A percentile compares a stretch with the other conserved stretches of the same genome.
Evolutionary conservation across 1,140 invertebrate species (phyloP).

Genomic region (Telenomus remus): DNA sequence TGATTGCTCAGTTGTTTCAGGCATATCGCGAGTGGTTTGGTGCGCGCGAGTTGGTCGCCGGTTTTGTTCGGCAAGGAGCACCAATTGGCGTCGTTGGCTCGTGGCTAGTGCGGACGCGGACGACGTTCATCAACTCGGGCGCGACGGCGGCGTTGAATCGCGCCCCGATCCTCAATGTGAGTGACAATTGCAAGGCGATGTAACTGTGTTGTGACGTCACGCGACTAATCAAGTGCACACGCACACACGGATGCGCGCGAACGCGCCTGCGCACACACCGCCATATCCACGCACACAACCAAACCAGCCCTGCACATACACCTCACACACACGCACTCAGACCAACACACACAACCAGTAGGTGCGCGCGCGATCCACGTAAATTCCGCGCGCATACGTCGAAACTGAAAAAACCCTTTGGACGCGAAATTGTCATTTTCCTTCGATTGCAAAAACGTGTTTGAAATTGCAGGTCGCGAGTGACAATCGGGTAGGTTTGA

Average conservation of each 20-base stretch:
- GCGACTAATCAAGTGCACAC: slow-evolving; percentile 72
- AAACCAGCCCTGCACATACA: slow-evolving; percentile 46
- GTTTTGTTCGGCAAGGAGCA: slow-evolving; percentile 48
- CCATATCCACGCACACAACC: slow-evolving; percentile 22
- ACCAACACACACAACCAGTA: slow-evolving; percentile 8
- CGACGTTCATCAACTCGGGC: slow-evolving; percentile 26
- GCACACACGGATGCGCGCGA: slow-evolving; percentile 49
- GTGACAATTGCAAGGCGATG: slow-evolving; percentile 71
- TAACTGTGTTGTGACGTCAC: slow-evolving; percentile 74
- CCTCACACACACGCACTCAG: slow-evolving; percentile 49
- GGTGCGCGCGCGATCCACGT: slow-evolving; percentile 50
- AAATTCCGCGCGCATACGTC: slow-evolving; percentile 53
- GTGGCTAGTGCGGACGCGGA: slow-evolving; percentile 48
- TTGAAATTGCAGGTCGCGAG: no score
- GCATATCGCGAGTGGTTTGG: slow-evolving; percentile 67
- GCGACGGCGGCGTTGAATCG: slow-evolving; percentile 33
- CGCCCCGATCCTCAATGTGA: slow-evolving; percentile 53
- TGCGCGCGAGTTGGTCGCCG: slow-evolving; percentile 56
- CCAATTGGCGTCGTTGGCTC: slow-evolving; percentile 41
- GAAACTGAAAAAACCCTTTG: slow-evolving; percentile 38
- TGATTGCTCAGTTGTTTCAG: slow-evolving; percentile 72
- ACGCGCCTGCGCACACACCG: slow-evolving; percentile 58
- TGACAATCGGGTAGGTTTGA: no score
- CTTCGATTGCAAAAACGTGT: slow-evolving; percentile 20
- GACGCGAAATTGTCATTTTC: slow-evolving; percentile 26